Conservation (phyloP, 2,797 vertebrate species). For the Artibeus lituratus region DNA sequence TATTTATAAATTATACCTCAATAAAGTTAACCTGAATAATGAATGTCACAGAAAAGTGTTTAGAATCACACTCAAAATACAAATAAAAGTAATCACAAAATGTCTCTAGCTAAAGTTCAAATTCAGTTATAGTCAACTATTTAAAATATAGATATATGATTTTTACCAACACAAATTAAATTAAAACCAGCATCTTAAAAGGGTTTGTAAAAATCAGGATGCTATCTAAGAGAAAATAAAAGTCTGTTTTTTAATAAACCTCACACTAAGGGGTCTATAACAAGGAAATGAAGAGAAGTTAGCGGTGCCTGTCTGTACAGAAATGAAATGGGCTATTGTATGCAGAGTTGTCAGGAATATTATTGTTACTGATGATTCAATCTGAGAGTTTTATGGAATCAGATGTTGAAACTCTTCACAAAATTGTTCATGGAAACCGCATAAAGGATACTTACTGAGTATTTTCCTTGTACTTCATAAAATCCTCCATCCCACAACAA, state of each 20-base stretch:
- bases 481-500: conserved; percentile 20
- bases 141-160: conserved; percentile 10
- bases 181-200: conserved; percentile 39
- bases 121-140: neutral
- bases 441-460: neutral
- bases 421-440: conserved; percentile 29
- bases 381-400: conserved; percentile 62
- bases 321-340: conserved; percentile 23
- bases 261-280: neutral
- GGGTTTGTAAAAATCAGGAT: neutral
- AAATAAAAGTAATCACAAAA: neutral
- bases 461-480: conserved; percentile 62
- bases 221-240: conserved; percentile 30
- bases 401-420: conserved; percentile 58
- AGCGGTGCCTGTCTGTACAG: neutral
- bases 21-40: neutral
- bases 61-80: neutral
- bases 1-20: neutral
- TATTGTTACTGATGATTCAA: conserved; percentile 53
- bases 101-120: neutral
- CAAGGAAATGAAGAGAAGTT: conserved; percentile 7
- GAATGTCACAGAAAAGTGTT: conserved; percentile 8
- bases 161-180: conserved; percentile 45
- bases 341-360: conserved; percentile 44
- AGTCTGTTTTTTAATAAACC: conserved; percentile 56